Conservation (phyloP, 2,888 invertebrate genomes). For the Ichneumoninae sp. region DNA sequence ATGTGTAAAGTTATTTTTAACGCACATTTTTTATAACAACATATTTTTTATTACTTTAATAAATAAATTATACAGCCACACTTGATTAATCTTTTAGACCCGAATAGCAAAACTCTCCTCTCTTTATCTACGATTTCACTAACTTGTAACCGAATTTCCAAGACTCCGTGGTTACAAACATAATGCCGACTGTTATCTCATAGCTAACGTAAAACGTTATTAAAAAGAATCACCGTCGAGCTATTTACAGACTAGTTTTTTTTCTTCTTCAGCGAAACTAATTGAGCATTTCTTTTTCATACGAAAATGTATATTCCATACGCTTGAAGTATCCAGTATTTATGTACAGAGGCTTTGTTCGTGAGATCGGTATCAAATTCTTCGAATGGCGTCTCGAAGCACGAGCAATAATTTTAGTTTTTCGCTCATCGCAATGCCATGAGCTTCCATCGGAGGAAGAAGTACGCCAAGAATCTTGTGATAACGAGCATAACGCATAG, state of each 20-base stretch:
- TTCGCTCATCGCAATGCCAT: constrained; percentile 87
- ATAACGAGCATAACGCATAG: constrained; percentile 89
- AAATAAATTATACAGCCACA: constrained; percentile 56
- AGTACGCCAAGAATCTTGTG: constrained; percentile 88
- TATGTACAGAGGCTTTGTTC: constrained; percentile 7
- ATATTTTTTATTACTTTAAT: constrained; percentile 50
- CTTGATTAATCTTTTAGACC: constrained; percentile 20
- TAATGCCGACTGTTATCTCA: not conserved
- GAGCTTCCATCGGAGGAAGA: constrained; percentile 92
- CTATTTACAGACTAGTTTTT: constrained; percentile 53
- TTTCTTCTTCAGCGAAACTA: constrained; percentile 24
- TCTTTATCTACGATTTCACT: not conserved
- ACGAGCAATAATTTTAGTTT: not conserved
- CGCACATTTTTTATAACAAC: constrained; percentile 19
- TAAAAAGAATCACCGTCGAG: constrained; percentile 10
- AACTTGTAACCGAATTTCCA: not conserved
- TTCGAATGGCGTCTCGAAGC: not conserved
- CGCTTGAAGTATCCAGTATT: not conserved
- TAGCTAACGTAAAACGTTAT: not conserved
- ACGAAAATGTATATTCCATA: not conserved
- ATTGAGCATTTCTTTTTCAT: constrained; percentile 46
- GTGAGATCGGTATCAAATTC: constrained; percentile 1
- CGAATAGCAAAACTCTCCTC: constrained; percentile 9
- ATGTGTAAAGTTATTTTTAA: not conserved
- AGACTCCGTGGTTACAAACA: not conserved